phyloP scores from a whole-genome alignment of 2,888 invertebrate genomes.

The Agonopterix subpropinquella region DNA sequence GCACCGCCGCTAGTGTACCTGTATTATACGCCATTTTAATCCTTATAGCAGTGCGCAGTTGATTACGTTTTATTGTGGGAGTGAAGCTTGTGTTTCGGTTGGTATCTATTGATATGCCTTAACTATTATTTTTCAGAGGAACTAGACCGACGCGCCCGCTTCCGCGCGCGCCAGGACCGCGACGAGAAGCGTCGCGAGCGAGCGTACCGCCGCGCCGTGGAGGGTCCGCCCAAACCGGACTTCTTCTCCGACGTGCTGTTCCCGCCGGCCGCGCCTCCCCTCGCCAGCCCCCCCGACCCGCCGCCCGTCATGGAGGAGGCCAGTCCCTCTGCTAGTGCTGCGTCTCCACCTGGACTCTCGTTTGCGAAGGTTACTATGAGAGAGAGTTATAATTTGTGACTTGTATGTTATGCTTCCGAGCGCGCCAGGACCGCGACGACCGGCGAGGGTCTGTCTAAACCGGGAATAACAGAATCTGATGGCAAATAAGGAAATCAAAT shows the following conservation, averaged over 20 bases:
- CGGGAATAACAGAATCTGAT: too few relatives aligned
- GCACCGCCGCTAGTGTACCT: too few relatives aligned
- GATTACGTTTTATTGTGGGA: too few relatives aligned
- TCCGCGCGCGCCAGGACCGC: constrained; percentile 81
- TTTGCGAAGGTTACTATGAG: constrained; percentile 55
- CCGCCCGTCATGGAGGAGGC: constrained; percentile 4
- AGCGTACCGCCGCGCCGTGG: constrained; percentile 82
- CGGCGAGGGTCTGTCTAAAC: too few relatives aligned
- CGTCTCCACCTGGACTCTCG: constrained; percentile 47
- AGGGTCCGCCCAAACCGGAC: constrained; percentile 79
- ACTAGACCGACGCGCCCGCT: constrained; percentile 80
- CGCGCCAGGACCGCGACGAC: too few relatives aligned
- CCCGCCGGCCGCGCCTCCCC: constrained; percentile 40
- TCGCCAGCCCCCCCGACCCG: constrained; percentile 13
- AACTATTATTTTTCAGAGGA: constrained; percentile 73
- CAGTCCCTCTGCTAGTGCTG: constrained; percentile 23
- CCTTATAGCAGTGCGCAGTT: too few relatives aligned
- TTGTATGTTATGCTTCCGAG: too few relatives aligned
- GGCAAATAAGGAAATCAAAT: too few relatives aligned
- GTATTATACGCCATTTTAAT: too few relatives aligned
- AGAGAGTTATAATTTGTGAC: too few relatives aligned
- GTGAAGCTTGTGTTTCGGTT: too few relatives aligned
- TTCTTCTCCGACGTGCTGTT: constrained; percentile 72
- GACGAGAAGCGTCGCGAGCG: constrained; percentile 89
- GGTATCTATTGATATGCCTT: too few relatives aligned